A percentile compares a stretch with the other conserved stretches of the same genome.
Conservation (phyloP, 2,797 vertebrate genomes). For the Epinephelus awoara region DNA sequence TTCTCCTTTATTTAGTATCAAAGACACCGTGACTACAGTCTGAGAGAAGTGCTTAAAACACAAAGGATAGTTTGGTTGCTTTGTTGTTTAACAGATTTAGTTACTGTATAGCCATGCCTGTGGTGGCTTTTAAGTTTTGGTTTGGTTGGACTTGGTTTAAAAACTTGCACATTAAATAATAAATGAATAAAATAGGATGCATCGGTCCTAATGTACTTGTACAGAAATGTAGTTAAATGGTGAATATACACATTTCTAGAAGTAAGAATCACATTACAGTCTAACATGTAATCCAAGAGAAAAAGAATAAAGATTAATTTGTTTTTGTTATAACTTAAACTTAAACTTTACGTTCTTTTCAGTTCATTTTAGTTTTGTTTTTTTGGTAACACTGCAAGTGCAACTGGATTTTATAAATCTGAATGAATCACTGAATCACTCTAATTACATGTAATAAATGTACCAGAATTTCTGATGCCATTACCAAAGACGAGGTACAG, state of each 20-base stretch:
- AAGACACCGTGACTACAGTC: background rate
- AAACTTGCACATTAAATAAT: background rate
- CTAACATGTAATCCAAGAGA: too few species aligned
- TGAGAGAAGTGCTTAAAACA: background rate
- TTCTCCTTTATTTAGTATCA: background rate
- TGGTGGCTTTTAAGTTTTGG: slow-evolving; percentile 1
- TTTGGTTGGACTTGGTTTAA: background rate
- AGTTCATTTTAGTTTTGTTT: background rate
- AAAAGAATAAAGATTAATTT: too few species aligned
- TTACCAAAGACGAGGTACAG: slow-evolving; percentile 13
- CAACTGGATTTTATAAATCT: slow-evolving; percentile 9
- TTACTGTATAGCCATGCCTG: too few species aligned
- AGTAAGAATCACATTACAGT: background rate
- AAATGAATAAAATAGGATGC: background rate
- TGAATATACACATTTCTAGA: background rate
- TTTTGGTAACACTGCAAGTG: slow-evolving; percentile 21
- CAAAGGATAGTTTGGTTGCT: accelerated
- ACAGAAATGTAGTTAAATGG: background rate
- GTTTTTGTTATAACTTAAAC: background rate
- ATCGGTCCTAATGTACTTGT: background rate
- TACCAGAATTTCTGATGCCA: slow-evolving; percentile 20
- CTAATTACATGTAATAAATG: slow-evolving; percentile 41
- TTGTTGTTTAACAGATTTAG: background rate
- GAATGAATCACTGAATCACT: slow-evolving; percentile 12
- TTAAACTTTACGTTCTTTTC: background rate